Conservation (phyloP, 2,113 vertebrate species). For the Myrmecophaga tridactyla region DNA sequence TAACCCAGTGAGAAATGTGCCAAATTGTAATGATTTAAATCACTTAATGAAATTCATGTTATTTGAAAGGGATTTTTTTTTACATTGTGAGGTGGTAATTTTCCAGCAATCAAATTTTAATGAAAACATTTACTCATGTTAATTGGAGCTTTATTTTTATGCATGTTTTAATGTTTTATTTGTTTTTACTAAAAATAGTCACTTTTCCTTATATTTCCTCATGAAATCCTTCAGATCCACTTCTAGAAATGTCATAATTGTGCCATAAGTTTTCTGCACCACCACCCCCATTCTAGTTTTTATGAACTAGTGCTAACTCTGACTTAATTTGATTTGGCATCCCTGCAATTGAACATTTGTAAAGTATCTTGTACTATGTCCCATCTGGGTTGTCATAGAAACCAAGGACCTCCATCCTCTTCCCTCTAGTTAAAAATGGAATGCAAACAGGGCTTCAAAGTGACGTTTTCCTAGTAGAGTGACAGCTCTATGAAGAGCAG, state of each 20-base stretch:
- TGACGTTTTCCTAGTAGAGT: constrained; percentile 80
- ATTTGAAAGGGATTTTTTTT: constrained; percentile 68
- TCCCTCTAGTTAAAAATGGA: constrained; percentile 85
- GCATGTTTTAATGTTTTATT: constrained; percentile 72
- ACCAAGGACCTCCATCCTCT: constrained; percentile 86
- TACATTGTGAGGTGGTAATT: constrained; percentile 77
- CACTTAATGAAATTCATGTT: constrained; percentile 74
- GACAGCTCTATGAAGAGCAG: constrained; percentile 80
- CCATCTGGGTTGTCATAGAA: constrained; percentile 90
- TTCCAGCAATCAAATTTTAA: constrained; percentile 80
- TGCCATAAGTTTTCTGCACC: constrained; percentile 80
- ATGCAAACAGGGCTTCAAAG: constrained; percentile 86
- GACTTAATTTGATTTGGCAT: constrained; percentile 86
- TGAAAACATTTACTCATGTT: constrained; percentile 83
- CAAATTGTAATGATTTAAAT: constrained; percentile 70
- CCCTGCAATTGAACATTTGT: constrained; percentile 83
- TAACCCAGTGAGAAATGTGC: constrained; percentile 7
- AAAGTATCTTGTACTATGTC: constrained; percentile 87
- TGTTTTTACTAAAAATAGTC: constrained; percentile 76
- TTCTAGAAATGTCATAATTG: constrained; percentile 78
- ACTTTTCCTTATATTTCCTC: constrained; percentile 73
- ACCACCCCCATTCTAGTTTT: constrained; percentile 78
- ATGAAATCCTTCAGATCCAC: constrained; percentile 74
- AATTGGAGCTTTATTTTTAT: constrained; percentile 78
- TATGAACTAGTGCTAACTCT: constrained; percentile 84